Evolutionary conservation across 2,888 invertebrate species (phyloP), one percentile per base, ranked within the genome.

Genomic region (Yponomeuta malinellus): DNA sequence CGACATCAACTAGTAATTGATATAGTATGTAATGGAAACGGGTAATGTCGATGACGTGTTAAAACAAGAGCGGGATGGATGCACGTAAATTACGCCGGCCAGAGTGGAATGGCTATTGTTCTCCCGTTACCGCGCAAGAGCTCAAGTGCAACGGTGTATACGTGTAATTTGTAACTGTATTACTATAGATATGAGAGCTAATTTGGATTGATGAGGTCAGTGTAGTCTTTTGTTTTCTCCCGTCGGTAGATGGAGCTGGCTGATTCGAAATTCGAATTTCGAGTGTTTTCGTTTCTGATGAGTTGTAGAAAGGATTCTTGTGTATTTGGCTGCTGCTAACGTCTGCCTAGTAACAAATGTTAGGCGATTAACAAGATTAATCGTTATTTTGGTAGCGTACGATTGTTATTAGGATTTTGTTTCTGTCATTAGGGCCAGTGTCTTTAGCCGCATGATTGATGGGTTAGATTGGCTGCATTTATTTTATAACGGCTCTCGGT

Each of bases 1-100:
- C 65, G 33, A 65, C 12, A 15, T 43, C n/a, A n/a, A 12, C 48
- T 64, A 43, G 48, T 70, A 88, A 88, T 89, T 90, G 89, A 89
- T 89, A 87, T 86, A 88, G 87, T 90, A 87, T 88, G 87, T 88
- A 90, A 90, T 92, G 89, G 89, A 91, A 90, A 90, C 90, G 81
- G 84, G 87, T 86, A 89, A 86, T 87, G 86, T 82, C 82, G 83
- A 82, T 85, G 89, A 88, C 87, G 87, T 86, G 83, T 85, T 82
- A 84, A 85, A 85, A 86, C 84, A 83, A 81, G 87, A 88, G 79
- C 76, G 88, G 84, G 90, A 88, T 79, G 81, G 83, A 81, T 79
- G 77, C 78, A 79, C 75, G 77, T 80, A 82, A 81, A 79, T 75
- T 77, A 77, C 75, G 78, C 79, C 81, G 73, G 87, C 75, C 78